phyloP scores from a whole-genome alignment of 2,797 vertebrate species.

The Huso huso region DNA sequence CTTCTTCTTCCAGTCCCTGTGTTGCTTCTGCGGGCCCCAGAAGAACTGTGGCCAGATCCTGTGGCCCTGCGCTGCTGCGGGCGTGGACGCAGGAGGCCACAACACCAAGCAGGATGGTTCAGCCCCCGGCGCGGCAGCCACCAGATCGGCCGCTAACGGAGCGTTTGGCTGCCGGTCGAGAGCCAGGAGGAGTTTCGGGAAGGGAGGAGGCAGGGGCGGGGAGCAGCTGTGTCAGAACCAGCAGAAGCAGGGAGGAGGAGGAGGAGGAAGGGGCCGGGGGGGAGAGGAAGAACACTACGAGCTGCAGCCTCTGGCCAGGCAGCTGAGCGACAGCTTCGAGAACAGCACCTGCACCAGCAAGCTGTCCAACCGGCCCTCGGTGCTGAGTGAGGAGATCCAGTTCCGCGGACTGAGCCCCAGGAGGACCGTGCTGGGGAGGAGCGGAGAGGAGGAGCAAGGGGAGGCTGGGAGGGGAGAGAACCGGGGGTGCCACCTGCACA shows the following conservation, averaged over 20 bases:
- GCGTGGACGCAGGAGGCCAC: background rate
- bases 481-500: conserved; percentile 37
- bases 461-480: conserved; percentile 33
- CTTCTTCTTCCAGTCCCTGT: conserved; percentile 95
- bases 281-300: conserved; percentile 82
- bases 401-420: conserved; percentile 61
- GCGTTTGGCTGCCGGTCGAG: conserved; percentile 60
- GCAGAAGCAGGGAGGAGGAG: conserved; percentile 34
- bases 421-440: conserved; percentile 41
- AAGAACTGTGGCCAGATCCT: conserved; percentile 81
- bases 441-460: conserved; percentile 30
- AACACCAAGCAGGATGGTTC: conserved; percentile 51
- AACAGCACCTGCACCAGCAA: conserved; percentile 98
- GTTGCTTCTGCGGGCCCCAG: conserved; percentile 92
- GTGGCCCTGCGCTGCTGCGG: conserved; percentile 67
- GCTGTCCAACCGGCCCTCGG: conserved; percentile 87
- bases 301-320: conserved; percentile 84
- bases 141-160: conserved; percentile 56
- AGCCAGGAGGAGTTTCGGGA: conserved; percentile 48
- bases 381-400: conserved; percentile 87
- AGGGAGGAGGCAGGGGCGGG: conserved; percentile 35
- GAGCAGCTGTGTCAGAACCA: conserved; percentile 59
- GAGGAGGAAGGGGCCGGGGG: conserved; percentile 3
- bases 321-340: conserved; percentile 93
- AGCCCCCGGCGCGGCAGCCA: conserved; percentile 36